Conservation (phyloP, 2,888 invertebrate genomes). For the Spilosoma lubricipeda region DNA sequence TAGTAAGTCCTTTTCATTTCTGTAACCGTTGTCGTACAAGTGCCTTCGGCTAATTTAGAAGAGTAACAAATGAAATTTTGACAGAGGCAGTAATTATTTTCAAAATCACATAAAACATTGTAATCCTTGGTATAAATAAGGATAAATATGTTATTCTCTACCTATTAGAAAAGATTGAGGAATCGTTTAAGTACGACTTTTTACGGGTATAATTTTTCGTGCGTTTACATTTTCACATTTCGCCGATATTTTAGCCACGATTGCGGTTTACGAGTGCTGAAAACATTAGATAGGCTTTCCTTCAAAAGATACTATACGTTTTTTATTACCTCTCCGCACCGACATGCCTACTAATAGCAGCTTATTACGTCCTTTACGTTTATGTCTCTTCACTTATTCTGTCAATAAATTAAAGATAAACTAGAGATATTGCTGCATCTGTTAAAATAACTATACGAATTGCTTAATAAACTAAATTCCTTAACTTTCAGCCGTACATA, state of each 20-base stretch:
- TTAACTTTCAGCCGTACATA: neutral
- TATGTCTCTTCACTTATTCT: neutral
- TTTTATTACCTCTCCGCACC: neutral
- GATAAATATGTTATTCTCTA: neutral
- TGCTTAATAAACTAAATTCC: neutral
- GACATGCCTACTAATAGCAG: neutral
- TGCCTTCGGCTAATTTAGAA: neutral
- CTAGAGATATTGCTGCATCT: neutral
- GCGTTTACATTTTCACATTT: no score
- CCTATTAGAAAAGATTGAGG: neutral
- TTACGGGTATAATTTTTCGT: neutral
- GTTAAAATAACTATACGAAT: neutral
- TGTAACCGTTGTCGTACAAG: neutral
- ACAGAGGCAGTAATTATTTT: neutral
- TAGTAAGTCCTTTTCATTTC: neutral
- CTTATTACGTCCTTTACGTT: neutral
- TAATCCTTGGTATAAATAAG: no score
- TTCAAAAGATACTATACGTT: neutral
- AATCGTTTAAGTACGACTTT: neutral
- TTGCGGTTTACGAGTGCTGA: neutral
- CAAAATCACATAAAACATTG: neutral
- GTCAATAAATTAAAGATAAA: neutral
- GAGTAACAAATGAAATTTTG: neutral
- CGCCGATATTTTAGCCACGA: neutral
- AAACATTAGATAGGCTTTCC: neutral